Evolutionary conservation across 2,888 invertebrate species (phyloP).

Genomic region (Hydrotaea cyrtoneurina): DNA sequence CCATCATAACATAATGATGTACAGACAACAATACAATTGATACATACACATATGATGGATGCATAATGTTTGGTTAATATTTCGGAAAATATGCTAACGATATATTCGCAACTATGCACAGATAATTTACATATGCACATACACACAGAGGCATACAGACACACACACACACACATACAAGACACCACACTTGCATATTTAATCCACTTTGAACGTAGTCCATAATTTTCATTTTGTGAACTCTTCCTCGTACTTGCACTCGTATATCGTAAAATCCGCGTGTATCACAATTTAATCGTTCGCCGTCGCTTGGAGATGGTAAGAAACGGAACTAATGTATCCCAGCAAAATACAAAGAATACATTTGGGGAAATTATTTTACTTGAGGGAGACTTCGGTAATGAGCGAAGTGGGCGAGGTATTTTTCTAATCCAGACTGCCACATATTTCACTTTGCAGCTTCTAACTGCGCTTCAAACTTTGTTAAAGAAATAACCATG

Average conservation of each 20-base stretch:
- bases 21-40: neutral
- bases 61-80: slow-evolving; percentile 7
- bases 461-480: too few relatives aligned
- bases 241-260: neutral
- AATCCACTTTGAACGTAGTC: neutral
- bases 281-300: neutral
- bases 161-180: neutral
- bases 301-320: too few relatives aligned
- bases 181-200: neutral
- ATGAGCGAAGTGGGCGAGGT: too few relatives aligned
- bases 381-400: too few relatives aligned
- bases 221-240: neutral
- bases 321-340: too few relatives aligned
- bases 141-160: neutral
- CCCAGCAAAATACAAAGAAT: too few relatives aligned
- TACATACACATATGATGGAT: neutral
- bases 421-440: too few relatives aligned
- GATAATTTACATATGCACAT: neutral
- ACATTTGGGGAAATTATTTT: too few relatives aligned
- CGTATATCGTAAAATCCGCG: neutral
- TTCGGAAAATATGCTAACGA: neutral
- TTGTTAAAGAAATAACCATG: too few relatives aligned
- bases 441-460: too few relatives aligned
- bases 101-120: neutral
- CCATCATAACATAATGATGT: neutral